Percentiles rank a stretch among this genome's conserved stretches.
These are phyloP conservation scores for Hypsopygia costalis DNA, from an alignment of 2,888 invertebrate species.

Conservation along the genomic window DNA sequence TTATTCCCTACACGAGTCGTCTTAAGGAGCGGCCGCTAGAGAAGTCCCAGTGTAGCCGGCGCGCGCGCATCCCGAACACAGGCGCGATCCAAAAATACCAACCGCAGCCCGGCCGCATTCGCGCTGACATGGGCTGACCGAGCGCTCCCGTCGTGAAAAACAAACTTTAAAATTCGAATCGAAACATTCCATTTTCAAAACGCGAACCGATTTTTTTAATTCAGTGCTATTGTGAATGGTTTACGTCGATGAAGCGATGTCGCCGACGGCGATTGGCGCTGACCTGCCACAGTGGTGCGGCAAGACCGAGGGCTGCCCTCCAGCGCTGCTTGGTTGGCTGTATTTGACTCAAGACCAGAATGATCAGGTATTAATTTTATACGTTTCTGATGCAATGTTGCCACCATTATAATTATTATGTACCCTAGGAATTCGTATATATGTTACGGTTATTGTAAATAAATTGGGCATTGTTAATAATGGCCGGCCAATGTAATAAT, in stretches of 20 bases:
- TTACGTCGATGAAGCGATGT: conserved; percentile 53
- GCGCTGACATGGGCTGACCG: conserved; percentile 47
- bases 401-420: too few relatives aligned
- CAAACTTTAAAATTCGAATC: conserved; percentile 17
- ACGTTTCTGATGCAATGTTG: too few relatives aligned
- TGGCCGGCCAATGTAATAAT: too few relatives aligned
- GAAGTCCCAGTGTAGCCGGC: conserved; percentile 51
- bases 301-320: conserved; percentile 57
- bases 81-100: conserved; percentile 63
- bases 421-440: too few relatives aligned
- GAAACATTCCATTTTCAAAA: conserved; percentile 14
- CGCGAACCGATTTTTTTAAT: conserved; percentile 8
- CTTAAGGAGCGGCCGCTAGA: conserved; percentile 69
- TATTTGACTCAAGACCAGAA: conserved; percentile 67
- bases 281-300: conserved; percentile 71
- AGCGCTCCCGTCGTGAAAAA: conserved; percentile 26
- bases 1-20: conserved; percentile 61
- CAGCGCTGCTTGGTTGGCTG: conserved; percentile 68
- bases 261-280: conserved; percentile 65
- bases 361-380: conserved; percentile 52
- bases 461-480: too few relatives aligned
- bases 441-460: too few relatives aligned
- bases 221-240: conserved; percentile 6
- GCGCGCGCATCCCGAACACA: conserved; percentile 61
- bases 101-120: conserved; percentile 39